A percentile compares a stretch with the other conserved stretches of the same genome.
phyloP scores from a whole-genome alignment of 2,113 vertebrate species.

The Oplegnathus fasciatus region DNA sequence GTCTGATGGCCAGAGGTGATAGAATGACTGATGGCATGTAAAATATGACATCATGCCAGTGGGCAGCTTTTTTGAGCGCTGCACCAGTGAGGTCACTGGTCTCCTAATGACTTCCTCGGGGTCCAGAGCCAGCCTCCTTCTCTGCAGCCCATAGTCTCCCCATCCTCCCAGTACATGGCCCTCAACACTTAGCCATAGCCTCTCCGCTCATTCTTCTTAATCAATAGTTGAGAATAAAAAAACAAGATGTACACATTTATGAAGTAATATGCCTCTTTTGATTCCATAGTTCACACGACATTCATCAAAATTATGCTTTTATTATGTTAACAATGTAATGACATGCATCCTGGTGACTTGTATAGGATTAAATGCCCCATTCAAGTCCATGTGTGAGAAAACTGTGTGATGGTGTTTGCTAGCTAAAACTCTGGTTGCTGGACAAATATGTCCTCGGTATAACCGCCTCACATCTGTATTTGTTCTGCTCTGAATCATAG shows the following conservation, averaged over 20 bases:
- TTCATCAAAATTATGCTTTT: background rate
- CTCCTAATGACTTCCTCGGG: constrained; percentile 81
- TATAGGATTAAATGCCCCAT: constrained; percentile 14
- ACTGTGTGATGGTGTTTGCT: constrained; percentile 45
- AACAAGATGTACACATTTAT: background rate
- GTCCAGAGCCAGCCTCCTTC: constrained; percentile 53
- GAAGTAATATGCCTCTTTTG: background rate
- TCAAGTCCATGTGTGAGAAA: constrained; percentile 35
- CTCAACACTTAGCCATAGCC: constrained; percentile 58
- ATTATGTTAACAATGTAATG: background rate
- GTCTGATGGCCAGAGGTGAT: constrained; percentile 63
- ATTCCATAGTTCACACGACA: background rate
- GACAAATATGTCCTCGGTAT: constrained; percentile 77
- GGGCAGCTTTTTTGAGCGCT: constrained; percentile 70
- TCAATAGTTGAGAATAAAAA: constrained; percentile 50
- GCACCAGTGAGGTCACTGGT: constrained; percentile 81
- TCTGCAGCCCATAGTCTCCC: constrained; percentile 21
- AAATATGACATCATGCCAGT: constrained; percentile 83
- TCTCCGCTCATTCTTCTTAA: constrained; percentile 59
- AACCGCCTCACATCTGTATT: constrained; percentile 80
- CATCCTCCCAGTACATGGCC: constrained; percentile 5
- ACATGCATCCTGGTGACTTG: background rate
- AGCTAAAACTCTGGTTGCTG: constrained; percentile 57
- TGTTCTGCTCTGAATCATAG: constrained; percentile 86
- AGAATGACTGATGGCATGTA: constrained; percentile 74